These are phyloP conservation scores for Apocheima hispidaria DNA, from an alignment of 2,888 invertebrate genomes.

Conservation along the genomic window DNA sequence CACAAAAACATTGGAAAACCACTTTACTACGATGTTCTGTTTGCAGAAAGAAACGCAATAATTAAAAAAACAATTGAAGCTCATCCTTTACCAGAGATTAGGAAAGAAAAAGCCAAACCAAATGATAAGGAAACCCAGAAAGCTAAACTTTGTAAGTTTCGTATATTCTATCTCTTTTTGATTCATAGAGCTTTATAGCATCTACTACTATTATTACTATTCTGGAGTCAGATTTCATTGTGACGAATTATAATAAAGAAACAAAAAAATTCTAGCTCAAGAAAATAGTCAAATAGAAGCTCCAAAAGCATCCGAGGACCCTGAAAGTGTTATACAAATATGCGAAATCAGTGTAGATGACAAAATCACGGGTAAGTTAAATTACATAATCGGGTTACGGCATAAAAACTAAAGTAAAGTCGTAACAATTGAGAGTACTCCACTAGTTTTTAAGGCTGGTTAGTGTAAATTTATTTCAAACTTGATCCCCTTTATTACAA, in stretches of 20 bases:
- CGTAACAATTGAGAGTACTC: neutral
- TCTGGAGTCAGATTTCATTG: no score
- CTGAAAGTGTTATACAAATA: constrained; percentile 18
- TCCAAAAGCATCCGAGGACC: constrained; percentile 27
- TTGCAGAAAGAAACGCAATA: constrained; percentile 14
- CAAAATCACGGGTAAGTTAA: constrained; percentile 39
- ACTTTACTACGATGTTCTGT: neutral
- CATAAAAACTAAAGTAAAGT: neutral
- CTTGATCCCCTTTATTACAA: neutral
- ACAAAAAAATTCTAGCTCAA: neutral
- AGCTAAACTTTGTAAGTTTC: constrained; percentile 26
- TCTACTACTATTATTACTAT: no score
- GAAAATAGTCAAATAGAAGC: constrained; percentile 15
- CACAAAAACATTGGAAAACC: no score
- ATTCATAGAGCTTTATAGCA: no score
- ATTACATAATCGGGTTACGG: neutral
- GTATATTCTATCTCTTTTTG: neutral
- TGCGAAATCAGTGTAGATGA: constrained; percentile 28
- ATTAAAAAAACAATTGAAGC: neutral
- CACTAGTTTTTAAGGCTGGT: neutral
- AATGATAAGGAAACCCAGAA: constrained; percentile 10
- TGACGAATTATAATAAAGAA: neutral
- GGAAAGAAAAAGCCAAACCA: neutral
- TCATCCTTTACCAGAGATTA: neutral
- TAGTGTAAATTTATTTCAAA: neutral